Evolutionary conservation across 2,888 invertebrate species (phyloP).

Genomic region (Nephrotoma appendiculata): DNA sequence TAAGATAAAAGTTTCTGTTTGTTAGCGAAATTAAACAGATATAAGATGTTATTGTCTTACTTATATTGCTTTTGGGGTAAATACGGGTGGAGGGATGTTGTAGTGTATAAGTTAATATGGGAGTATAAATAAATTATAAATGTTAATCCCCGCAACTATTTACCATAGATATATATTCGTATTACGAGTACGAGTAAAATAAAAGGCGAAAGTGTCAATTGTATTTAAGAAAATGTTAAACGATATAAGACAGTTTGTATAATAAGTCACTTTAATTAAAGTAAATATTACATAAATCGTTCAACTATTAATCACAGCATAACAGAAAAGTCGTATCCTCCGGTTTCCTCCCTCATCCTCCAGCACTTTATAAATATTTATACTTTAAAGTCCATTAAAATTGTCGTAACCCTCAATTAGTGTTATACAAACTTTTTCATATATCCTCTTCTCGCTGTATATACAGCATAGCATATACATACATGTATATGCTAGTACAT

Average conservation of each 20-base stretch:
- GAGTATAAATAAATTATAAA: background rate
- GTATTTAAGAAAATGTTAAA: background rate
- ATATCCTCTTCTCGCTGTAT: background rate
- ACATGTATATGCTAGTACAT: background rate
- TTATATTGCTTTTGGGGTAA: background rate
- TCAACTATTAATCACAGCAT: background rate
- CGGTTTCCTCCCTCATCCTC: background rate
- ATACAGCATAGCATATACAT: background rate
- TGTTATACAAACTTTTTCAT: background rate
- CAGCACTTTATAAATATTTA: background rate
- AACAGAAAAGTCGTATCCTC: background rate
- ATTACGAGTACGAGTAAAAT: too few species aligned
- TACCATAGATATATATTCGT: background rate
- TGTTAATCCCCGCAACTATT: background rate
- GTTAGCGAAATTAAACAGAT: background rate
- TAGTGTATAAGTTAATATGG: background rate
- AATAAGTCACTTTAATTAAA: background rate
- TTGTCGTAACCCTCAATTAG: background rate
- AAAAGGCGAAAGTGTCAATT: background rate
- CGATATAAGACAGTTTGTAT: background rate
- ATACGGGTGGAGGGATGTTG: background rate
- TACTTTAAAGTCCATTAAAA: background rate
- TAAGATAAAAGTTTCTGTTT: background rate
- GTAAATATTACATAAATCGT: background rate
- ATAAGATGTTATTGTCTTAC: background rate